Evolutionary conservation across 1,140 invertebrate species (phyloP).

Genomic region (Nymphalis io): DNA sequence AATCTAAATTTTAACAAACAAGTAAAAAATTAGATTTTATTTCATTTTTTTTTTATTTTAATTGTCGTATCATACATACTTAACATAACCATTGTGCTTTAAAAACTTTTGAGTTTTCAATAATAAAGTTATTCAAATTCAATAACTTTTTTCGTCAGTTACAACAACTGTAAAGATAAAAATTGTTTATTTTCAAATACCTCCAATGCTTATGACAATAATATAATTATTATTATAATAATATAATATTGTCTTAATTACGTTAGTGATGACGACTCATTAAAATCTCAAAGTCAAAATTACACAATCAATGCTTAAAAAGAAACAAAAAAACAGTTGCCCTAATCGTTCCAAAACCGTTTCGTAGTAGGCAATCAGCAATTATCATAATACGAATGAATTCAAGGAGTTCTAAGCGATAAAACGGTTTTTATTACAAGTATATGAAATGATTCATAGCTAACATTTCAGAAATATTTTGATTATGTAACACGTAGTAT

Average conservation of each 20-base stretch:
- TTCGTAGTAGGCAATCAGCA: not conserved
- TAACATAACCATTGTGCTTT: no score
- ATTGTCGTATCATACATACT: no score
- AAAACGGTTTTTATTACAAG: slow-evolving; percentile 21
- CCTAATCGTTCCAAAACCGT: not conserved
- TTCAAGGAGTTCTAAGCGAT: slow-evolving; percentile 14
- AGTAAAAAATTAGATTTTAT: no score
- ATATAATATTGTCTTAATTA: no score
- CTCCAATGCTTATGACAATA: not conserved
- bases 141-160: not conserved
- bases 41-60: no score
- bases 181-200: not conserved
- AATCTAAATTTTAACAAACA: no score
- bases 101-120: no score
- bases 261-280: no score
- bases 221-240: no score
- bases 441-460: slow-evolving; percentile 3
- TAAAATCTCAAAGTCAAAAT: no score
- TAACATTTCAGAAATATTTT: slow-evolving; percentile 22
- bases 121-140: no score
- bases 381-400: not conserved
- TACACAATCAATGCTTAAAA: not conserved
- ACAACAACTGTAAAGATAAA: not conserved
- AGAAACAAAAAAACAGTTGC: not conserved
- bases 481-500: not conserved